phyloP scores from a whole-genome alignment of 2,113 vertebrate genomes.

The Hippocampus mohnikei region DNA sequence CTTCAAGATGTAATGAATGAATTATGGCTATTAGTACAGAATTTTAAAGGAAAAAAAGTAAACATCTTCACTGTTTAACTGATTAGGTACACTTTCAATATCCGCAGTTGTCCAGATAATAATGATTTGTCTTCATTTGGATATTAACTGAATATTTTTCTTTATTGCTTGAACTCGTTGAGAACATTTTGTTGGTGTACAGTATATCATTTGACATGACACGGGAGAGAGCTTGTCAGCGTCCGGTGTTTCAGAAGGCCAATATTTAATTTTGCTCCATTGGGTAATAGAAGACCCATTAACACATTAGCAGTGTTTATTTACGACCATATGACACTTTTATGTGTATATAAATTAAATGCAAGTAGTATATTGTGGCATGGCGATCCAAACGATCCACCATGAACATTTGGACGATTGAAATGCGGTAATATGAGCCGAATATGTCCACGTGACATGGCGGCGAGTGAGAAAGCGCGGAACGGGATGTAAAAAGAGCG shows the following conservation, averaged over 20 bases:
- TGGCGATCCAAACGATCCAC: background rate
- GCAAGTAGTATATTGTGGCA: background rate
- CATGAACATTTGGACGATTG: background rate
- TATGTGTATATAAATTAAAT: slow-evolving; percentile 6
- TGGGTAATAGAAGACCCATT: background rate
- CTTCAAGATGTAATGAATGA: too few species aligned
- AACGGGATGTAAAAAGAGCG: background rate
- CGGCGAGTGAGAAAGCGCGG: background rate
- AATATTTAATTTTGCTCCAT: background rate
- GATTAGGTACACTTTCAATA: background rate
- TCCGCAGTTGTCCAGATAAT: background rate
- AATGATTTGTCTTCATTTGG: background rate
- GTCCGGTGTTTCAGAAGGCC: background rate
- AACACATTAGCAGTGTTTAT: background rate
- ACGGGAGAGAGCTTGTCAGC: background rate
- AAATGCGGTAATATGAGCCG: background rate
- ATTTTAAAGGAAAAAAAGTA: background rate
- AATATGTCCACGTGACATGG: background rate
- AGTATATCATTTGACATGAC: background rate
- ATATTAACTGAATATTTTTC: background rate
- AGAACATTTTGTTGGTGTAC: background rate
- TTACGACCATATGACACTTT: slow-evolving; percentile 2
- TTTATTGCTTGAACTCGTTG: background rate
- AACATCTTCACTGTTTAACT: background rate
- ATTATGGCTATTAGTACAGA: too few species aligned